phyloP scores from a whole-genome alignment of 2,888 invertebrate species.

The Tupiocoris notatus region DNA sequence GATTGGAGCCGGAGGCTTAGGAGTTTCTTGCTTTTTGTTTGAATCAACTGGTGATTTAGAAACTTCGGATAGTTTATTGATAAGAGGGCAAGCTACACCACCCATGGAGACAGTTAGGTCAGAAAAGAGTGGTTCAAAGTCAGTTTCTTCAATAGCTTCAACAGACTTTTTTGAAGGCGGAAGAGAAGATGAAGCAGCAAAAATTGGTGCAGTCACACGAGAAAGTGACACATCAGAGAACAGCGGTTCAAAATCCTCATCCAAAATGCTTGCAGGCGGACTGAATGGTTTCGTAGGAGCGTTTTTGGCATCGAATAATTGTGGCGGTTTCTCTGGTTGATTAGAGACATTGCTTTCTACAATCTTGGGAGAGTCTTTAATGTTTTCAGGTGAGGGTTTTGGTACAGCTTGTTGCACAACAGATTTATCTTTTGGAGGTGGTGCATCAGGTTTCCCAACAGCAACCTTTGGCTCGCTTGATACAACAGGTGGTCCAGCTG shows the following conservation, averaged over 20 bases:
- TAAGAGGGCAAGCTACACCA: slow-evolving; percentile 22
- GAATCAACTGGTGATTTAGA: not conserved
- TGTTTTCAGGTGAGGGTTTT: not conserved
- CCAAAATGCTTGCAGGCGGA: not conserved
- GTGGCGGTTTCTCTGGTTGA: no score
- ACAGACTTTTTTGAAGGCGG: not conserved
- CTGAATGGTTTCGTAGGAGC: not conserved
- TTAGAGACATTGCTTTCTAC: no score
- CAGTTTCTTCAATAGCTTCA: slow-evolving; percentile 1
- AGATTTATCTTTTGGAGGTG: not conserved
- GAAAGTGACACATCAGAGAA: not conserved
- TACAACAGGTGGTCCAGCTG: not conserved
- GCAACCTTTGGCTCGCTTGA: not conserved
- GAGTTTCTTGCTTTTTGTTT: not conserved
- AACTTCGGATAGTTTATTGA: not conserved
- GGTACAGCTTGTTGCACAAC: not conserved
- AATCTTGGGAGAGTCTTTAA: no score
- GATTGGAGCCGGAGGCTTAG: not conserved
- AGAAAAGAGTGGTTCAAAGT: slow-evolving; percentile 25
- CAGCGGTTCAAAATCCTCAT: slow-evolving; percentile 22
- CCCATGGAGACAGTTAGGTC: slow-evolving; percentile 9
- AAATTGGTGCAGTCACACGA: not conserved
- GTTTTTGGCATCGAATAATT: not conserved
- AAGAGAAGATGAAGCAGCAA: not conserved
- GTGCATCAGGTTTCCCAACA: not conserved